phyloP scores from a whole-genome alignment of 2,113 vertebrate genomes.

The Cottus gobio region DNA sequence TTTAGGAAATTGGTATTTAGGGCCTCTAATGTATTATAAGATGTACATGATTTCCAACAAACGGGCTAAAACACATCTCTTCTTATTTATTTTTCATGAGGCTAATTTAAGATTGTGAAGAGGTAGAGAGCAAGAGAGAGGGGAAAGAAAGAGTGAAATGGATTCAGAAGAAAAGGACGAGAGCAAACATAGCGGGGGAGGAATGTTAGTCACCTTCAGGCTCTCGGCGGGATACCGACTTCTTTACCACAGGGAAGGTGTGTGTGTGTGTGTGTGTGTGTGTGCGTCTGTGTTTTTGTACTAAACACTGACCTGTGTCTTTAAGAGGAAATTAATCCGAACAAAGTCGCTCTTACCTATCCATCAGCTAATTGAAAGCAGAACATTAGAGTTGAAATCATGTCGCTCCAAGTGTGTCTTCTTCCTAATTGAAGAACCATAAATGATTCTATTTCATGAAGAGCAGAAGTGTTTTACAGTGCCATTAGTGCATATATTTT shows the following conservation, averaged over 20 bases:
- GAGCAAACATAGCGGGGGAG: conserved; percentile 2
- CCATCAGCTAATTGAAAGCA: conserved; percentile 17
- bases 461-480: conserved; percentile 7
- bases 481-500: conserved; percentile 17
- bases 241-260: background rate
- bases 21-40: background rate
- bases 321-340: conserved; percentile 10
- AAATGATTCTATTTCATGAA: conserved; percentile 40
- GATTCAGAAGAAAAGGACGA: conserved; percentile 8
- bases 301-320: conserved; percentile 18
- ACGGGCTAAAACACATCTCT: conserved; percentile 1
- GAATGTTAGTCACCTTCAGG: conserved; percentile 21
- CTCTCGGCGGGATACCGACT: conserved; percentile 5
- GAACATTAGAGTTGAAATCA: conserved; percentile 22
- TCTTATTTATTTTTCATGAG: conserved; percentile 50
- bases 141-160: conserved; percentile 7
- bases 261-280: background rate
- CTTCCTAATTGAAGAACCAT: conserved; percentile 9
- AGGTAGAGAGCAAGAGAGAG: conserved; percentile 2
- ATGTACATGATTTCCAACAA: background rate
- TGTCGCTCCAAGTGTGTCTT: conserved; percentile 8
- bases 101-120: conserved; percentile 36
- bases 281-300: background rate
- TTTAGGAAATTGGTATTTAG: background rate
- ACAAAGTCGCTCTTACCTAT: conserved; percentile 18